These are phyloP conservation scores for Miltochrista miniata DNA, from an alignment of 2,888 invertebrate species.

Conservation along the genomic window DNA sequence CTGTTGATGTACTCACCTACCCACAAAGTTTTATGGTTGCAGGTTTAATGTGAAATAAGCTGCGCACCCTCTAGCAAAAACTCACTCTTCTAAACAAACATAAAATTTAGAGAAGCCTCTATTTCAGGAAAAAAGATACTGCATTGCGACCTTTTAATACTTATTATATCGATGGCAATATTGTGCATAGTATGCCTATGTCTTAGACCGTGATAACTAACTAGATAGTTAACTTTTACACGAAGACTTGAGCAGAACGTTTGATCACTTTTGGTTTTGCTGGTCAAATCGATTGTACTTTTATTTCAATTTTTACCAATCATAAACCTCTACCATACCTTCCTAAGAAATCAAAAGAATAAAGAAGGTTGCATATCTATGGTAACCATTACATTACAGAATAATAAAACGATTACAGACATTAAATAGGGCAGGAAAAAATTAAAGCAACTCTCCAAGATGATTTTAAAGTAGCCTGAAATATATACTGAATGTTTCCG, in stretches of 20 bases:
- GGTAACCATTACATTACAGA: constrained; percentile 27
- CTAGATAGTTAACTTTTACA: too few species aligned
- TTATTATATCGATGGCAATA: too few species aligned
- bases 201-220: too few species aligned
- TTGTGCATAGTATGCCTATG: too few species aligned
- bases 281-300: too few species aligned
- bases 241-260: too few species aligned
- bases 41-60: constrained; percentile 67
- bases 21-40: constrained; percentile 64
- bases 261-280: too few species aligned
- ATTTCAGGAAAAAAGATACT: too few species aligned
- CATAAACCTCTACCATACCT: too few species aligned
- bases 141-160: too few species aligned
- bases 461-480: constrained; percentile 72
- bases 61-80: constrained; percentile 43
- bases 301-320: too few species aligned
- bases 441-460: constrained; percentile 57
- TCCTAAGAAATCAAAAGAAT: constrained; percentile 7
- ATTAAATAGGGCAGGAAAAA: constrained; percentile 33
- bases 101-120: constrained; percentile 35
- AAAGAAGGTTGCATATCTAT: neutral
- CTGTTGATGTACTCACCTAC: constrained; percentile 35
- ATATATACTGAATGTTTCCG: constrained; percentile 73
- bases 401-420: constrained; percentile 34
- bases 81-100: constrained; percentile 27